phyloP scores from a whole-genome alignment of 1,140 invertebrate species.

The Pollicipes pollicipes region DNA sequence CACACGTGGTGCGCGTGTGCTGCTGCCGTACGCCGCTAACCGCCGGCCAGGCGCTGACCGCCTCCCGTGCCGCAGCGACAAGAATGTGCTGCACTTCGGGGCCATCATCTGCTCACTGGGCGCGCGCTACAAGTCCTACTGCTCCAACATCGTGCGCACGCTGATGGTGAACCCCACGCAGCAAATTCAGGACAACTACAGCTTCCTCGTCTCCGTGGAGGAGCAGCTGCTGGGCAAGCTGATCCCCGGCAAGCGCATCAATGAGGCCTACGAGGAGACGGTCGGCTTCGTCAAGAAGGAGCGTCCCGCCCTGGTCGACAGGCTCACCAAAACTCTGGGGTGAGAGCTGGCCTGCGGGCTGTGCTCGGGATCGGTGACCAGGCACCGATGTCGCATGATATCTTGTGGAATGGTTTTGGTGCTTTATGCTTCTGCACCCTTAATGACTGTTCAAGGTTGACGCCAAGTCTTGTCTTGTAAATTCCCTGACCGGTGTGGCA shows the following conservation, averaged over 20 bases:
- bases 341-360: conserved; percentile 22
- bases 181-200: conserved; percentile 68
- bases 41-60: no score
- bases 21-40: no score
- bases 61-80: conserved; percentile 75
- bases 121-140: conserved; percentile 89
- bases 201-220: conserved; percentile 77
- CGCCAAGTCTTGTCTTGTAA: no score
- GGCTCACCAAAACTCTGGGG: conserved; percentile 86
- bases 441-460: no score
- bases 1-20: no score
- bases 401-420: no score
- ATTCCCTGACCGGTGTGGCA: no score
- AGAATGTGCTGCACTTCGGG: conserved; percentile 87
- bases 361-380: conserved; percentile 6
- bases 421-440: no score
- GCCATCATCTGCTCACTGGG: conserved; percentile 90
- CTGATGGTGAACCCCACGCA: conserved; percentile 85
- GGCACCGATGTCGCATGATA: no score
- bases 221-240: conserved; percentile 76
- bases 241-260: background rate
- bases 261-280: conserved; percentile 72
- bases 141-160: conserved; percentile 96
- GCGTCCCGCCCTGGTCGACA: conserved; percentile 67
- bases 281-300: conserved; percentile 69